These are phyloP conservation scores for Microplitis deprimator DNA, from an alignment of 2,888 invertebrate species.

Conservation along the genomic window DNA sequence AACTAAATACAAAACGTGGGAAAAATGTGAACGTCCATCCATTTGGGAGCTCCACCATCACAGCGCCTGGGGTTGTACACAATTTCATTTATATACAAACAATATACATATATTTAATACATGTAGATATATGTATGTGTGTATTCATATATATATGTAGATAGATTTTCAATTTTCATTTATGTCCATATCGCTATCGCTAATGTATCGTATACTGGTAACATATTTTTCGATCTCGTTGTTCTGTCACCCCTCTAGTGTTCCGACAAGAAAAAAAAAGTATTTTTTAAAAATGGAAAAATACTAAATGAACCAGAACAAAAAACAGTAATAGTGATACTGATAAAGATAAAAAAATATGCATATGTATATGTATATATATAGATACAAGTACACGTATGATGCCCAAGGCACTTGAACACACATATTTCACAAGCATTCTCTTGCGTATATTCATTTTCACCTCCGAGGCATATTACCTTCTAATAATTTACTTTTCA, in stretches of 20 bases:
- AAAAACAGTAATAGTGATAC: constrained; percentile 7
- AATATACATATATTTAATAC: background rate
- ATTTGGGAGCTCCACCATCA: constrained; percentile 18
- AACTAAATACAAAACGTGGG: constrained; percentile 24
- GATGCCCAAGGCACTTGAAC: constrained; percentile 22
- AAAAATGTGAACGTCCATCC: constrained; percentile 35
- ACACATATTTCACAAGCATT: background rate
- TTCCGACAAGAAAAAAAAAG: background rate
- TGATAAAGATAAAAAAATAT: background rate
- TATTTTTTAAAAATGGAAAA: constrained; percentile 6
- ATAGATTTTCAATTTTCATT: constrained; percentile 40
- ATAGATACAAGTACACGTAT: constrained; percentile 10
- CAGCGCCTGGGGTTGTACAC: constrained; percentile 27
- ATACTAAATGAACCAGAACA: background rate
- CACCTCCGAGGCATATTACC: constrained; percentile 29
- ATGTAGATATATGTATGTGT: too few species aligned
- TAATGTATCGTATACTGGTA: constrained; percentile 45
- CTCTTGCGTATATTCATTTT: constrained; percentile 14
- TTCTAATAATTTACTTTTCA: constrained; percentile 28
- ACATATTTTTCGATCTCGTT: constrained; percentile 35
- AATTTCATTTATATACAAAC: background rate
- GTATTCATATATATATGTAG: background rate
- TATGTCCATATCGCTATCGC: constrained; percentile 46
- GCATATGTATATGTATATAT: constrained; percentile 2
- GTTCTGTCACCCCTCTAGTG: constrained; percentile 21